Evolutionary conservation across 2,113 vertebrate species (phyloP).

Genomic region (Noturus placidus): DNA sequence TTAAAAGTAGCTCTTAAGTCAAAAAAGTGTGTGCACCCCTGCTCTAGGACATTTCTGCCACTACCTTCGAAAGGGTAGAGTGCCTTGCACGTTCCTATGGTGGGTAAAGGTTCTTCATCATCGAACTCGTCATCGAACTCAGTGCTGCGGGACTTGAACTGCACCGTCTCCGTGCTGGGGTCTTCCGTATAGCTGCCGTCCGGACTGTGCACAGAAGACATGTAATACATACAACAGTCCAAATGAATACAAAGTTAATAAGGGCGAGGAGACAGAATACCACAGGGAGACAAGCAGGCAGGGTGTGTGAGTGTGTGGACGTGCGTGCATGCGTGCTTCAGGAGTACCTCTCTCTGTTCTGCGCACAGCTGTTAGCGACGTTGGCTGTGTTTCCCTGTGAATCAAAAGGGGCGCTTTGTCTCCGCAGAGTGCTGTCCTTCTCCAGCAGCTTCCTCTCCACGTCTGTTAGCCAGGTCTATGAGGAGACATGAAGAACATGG

Average conservation of each 20-base stretch:
- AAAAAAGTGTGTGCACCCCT: no score
- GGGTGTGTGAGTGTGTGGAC: background rate
- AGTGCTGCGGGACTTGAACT: constrained; percentile 83
- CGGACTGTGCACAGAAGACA: constrained; percentile 87
- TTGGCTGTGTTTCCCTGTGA: constrained; percentile 69
- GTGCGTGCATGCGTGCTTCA: constrained; percentile 25
- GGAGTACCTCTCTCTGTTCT: constrained; percentile 85
- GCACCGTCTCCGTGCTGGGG: constrained; percentile 82
- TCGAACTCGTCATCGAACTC: constrained; percentile 97
- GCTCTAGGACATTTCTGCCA: constrained; percentile 33
- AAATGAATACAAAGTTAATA: constrained; percentile 48
- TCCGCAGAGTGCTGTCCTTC: constrained; percentile 65
- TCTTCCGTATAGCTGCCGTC: constrained; percentile 99
- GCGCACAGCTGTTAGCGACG: constrained; percentile 81
- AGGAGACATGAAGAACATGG: background rate
- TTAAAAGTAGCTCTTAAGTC: no score
- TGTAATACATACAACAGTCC: constrained; percentile 54
- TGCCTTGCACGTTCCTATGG: constrained; percentile 93
- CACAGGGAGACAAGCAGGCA: background rate
- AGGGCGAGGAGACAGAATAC: constrained; percentile 1
- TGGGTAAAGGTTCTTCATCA: constrained; percentile 89
- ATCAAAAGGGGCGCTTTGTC: constrained; percentile 83
- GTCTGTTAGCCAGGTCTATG: constrained; percentile 88
- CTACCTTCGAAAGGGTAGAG: constrained; percentile 92
- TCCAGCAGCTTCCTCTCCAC: constrained; percentile 78